These are phyloP conservation scores for Drosophila ercepeae DNA, from an alignment of 1,140 invertebrate species.

Conservation along the genomic window DNA sequence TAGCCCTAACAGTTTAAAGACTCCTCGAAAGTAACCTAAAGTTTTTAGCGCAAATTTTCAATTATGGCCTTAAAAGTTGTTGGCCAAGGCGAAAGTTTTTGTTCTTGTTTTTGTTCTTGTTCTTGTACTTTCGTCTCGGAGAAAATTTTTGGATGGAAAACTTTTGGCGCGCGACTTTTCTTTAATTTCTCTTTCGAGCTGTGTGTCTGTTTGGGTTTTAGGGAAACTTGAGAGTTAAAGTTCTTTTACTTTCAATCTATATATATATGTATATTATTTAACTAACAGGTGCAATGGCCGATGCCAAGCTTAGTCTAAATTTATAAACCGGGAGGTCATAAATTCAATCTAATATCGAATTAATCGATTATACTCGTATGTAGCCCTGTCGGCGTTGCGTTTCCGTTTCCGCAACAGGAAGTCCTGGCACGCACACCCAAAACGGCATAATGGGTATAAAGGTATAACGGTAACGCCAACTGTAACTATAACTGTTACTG, in stretches of 20 bases:
- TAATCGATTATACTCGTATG: slow-evolving; percentile 81
- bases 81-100: slow-evolving; percentile 49
- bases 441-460: slow-evolving; percentile 14
- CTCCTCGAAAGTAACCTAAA: not conserved
- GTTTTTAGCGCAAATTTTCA: slow-evolving; percentile 42
- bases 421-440: slow-evolving; percentile 54
- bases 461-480: slow-evolving; percentile 4
- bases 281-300: slow-evolving; percentile 28
- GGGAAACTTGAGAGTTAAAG: slow-evolving; percentile 31
- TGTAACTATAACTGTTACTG: slow-evolving; percentile 7
- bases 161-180: slow-evolving; percentile 49
- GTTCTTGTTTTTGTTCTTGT: slow-evolving; percentile 16
- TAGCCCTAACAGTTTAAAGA: slow-evolving; percentile 14
- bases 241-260: slow-evolving; percentile 27
- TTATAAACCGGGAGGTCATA: slow-evolving; percentile 45
- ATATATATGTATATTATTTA: not conserved
- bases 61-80: slow-evolving; percentile 53
- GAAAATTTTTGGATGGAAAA: slow-evolving; percentile 35
- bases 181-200: slow-evolving; percentile 43
- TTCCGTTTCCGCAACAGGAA: slow-evolving; percentile 83
- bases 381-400: slow-evolving; percentile 79
- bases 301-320: not conserved
- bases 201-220: slow-evolving; percentile 29
- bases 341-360: slow-evolving; percentile 83
- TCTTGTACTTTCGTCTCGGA: slow-evolving; percentile 13